Conservation (phyloP, 2,888 invertebrate species). For the Lithophane socia region DNA sequence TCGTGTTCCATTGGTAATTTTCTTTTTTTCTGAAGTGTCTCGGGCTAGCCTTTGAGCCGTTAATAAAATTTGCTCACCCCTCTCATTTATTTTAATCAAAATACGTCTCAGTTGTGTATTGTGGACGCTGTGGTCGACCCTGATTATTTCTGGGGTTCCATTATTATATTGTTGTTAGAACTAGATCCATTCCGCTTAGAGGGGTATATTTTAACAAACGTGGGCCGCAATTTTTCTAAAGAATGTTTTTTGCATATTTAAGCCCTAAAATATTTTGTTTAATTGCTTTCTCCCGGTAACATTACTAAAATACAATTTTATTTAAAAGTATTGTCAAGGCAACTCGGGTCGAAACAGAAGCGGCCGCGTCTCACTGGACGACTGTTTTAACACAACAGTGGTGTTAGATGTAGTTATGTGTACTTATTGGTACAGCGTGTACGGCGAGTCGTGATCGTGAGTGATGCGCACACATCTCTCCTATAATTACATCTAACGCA, state of each 20-base stretch:
- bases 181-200: conserved; percentile 61
- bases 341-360: background rate
- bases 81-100: conserved; percentile 79
- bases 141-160: conserved; percentile 74
- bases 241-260: conserved; percentile 24
- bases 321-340: conserved; percentile 24
- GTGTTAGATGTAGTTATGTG: conserved; percentile 26
- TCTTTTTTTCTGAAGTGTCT: conserved; percentile 61
- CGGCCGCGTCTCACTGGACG: background rate
- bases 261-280: conserved; percentile 18
- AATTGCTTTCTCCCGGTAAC: conserved; percentile 27
- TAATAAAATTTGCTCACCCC: conserved; percentile 80
- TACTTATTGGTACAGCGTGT: conserved; percentile 69
- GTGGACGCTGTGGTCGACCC: conserved; percentile 71
- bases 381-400: conserved; percentile 61
- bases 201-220: conserved; percentile 46
- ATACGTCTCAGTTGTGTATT: conserved; percentile 70
- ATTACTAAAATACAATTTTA: conserved; percentile 1
- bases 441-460: conserved; percentile 76
- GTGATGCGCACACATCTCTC: conserved; percentile 77
- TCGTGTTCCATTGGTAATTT: conserved; percentile 39
- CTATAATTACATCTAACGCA: conserved; percentile 85
- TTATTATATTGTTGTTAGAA: conserved; percentile 70
- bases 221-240: conserved; percentile 33
- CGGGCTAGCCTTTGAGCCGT: conserved; percentile 60